A percentile compares a stretch with the other conserved stretches of the same genome.
phyloP scores from a whole-genome alignment of 1,140 invertebrate species.

The Leptestheria dahalacensis region DNA sequence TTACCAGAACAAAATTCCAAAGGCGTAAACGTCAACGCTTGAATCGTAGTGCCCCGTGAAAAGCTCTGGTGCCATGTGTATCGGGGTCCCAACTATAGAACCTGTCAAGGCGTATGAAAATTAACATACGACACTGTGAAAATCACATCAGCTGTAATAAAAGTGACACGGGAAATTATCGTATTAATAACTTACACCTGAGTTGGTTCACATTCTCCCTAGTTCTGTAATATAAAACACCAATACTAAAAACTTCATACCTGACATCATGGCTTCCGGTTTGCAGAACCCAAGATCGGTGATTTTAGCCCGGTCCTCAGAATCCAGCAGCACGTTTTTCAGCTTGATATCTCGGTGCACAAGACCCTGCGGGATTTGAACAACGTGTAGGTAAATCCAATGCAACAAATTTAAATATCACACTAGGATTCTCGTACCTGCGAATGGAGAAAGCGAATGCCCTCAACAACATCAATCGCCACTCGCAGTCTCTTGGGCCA shows the following conservation, averaged over 20 bases:
- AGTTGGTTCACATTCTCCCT: too few relatives aligned
- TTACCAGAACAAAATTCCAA: conserved; percentile 81
- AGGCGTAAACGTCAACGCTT: conserved; percentile 78
- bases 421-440: conserved; percentile 26
- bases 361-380: conserved; percentile 42
- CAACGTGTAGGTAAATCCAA: conserved; percentile 17
- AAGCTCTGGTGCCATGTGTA: conserved; percentile 85
- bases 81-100: conserved; percentile 70
- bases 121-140: too few relatives aligned
- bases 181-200: too few relatives aligned
- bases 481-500: conserved; percentile 51
- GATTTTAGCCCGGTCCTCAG: conserved; percentile 56
- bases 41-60: conserved; percentile 66
- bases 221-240: too few relatives aligned
- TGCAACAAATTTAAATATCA: neutral
- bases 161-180: too few relatives aligned
- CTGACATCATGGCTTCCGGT: conserved; percentile 80
- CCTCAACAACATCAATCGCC: conserved; percentile 66
- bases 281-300: conserved; percentile 85
- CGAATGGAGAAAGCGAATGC: conserved; percentile 73
- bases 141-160: too few relatives aligned
- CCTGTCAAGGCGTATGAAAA: too few relatives aligned
- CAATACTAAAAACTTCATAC: too few relatives aligned
- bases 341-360: conserved; percentile 81
- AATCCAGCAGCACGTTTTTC: conserved; percentile 73